These are phyloP conservation scores for Ellobium chinense DNA, from an alignment of 2,888 invertebrate genomes.

Conservation along the genomic window DNA sequence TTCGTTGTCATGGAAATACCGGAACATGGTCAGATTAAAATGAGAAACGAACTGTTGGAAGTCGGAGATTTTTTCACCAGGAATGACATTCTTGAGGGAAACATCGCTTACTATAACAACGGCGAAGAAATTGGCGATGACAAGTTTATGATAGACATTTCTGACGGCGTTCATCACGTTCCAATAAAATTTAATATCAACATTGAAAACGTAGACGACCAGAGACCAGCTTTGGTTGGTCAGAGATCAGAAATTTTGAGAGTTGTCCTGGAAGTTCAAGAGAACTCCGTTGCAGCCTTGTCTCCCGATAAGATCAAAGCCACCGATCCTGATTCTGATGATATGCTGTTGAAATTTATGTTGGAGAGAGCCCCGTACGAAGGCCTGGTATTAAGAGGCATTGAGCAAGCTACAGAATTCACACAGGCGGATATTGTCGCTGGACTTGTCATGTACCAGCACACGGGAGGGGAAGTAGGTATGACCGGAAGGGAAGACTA, in stretches of 20 bases:
- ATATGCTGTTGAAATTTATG: slow-evolving; percentile 68
- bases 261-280: slow-evolving; percentile 66
- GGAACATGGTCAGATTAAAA: slow-evolving; percentile 69
- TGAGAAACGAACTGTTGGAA: slow-evolving; percentile 58
- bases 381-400: slow-evolving; percentile 66
- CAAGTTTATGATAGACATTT: slow-evolving; percentile 73
- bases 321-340: slow-evolving; percentile 72
- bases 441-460: slow-evolving; percentile 69
- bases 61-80: slow-evolving; percentile 71
- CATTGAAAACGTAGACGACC: slow-evolving; percentile 73
- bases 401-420: slow-evolving; percentile 66
- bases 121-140: slow-evolving; percentile 73
- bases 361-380: slow-evolving; percentile 66
- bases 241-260: slow-evolving; percentile 61
- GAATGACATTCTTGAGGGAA: slow-evolving; percentile 67
- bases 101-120: slow-evolving; percentile 71
- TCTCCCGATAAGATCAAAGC: slow-evolving; percentile 65
- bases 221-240: slow-evolving; percentile 66
- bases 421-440: slow-evolving; percentile 72
- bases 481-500: slow-evolving; percentile 61
- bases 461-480: slow-evolving; percentile 76
- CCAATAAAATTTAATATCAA: slow-evolving; percentile 71
- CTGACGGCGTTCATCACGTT: slow-evolving; percentile 77
- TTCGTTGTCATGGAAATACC: slow-evolving; percentile 65
- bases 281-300: slow-evolving; percentile 65